Base-by-base conservation (phyloP, 2,113 vertebrate genomes). In the Corythornis madagascariensis region DNA sequence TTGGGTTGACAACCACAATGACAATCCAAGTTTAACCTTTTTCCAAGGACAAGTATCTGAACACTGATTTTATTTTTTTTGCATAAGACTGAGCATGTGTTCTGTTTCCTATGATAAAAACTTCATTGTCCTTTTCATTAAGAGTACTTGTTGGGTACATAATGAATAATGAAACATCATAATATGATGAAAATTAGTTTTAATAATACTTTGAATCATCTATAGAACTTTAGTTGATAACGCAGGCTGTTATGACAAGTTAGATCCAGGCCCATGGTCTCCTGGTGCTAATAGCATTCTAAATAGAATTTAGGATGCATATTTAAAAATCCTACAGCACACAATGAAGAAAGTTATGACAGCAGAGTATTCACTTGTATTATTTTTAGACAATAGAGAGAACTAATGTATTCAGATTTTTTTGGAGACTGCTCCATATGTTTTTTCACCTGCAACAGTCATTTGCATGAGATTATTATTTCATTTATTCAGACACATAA, bases 341-440 rank as follows among this genome's bases (percentile, higher is more conserved):
- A 71, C 33, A 67, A 61, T 43, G 57, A 89, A 94, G 14, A 59
- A 71, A 70, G 31, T 35, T 86, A 84, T 20, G 73, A 71, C 43
- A 93, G 43, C 17, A 90, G 4, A 82, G 40, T 74, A 90, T 35
- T 66, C 53, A 56, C 61, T 60, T 48, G 43, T 40, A 47, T 69
- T 92, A 52, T 82, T 81, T 90, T 88, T 89, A 83, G 73, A 74
- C 40, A 88, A 70, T n/a, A 77, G 13, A 35, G 42, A 86, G 42
- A 86, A 92, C 24, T 47, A 18, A 14, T 13, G 12, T 55, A 86
- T 74, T 78, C 33, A 66, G 21, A 56, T 82, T 31, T 72, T 79
- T 83, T 26, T 70, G 2, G 20, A 67, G 66, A 55, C 26, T 69
- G n/a, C 11, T 84, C 26, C 57, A 48, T 43, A 56, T 7, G 2